phyloP scores from a whole-genome alignment of 2,113 vertebrate genomes.

The Balaeniceps rex region DNA sequence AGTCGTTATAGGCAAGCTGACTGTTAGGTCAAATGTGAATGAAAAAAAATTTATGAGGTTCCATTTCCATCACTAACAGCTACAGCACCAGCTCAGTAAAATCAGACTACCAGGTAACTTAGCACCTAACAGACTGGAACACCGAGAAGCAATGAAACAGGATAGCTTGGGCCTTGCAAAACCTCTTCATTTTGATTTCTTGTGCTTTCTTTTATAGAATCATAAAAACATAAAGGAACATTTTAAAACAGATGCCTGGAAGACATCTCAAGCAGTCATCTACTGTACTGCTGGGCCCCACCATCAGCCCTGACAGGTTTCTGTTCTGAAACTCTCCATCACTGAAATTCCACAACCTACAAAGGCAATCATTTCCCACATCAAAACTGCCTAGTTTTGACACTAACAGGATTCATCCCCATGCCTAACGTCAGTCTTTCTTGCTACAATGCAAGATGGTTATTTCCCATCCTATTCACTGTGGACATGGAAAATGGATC shows the following conservation, averaged over 20 bases:
- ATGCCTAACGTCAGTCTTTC: background rate
- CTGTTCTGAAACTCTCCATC: background rate
- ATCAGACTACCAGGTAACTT: background rate
- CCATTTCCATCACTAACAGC: background rate
- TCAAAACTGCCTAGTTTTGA: background rate
- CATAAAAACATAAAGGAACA: background rate
- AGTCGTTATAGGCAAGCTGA: background rate
- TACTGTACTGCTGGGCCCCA: background rate
- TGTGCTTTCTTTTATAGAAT: background rate
- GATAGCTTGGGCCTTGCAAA: background rate
- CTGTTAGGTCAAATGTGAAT: background rate
- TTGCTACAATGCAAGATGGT: background rate
- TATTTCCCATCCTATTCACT: background rate
- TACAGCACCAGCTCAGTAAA: background rate
- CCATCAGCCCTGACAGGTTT: background rate
- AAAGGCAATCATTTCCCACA: background rate
- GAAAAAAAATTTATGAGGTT: background rate
- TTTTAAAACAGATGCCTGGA: background rate
- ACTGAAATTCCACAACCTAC: background rate
- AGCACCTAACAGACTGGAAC: background rate
- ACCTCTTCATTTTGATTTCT: background rate
- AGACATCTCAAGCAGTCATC: background rate
- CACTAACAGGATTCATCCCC: background rate
- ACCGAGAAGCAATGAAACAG: background rate
- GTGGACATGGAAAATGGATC: background rate